Conservation (phyloP, 2,113 vertebrate genomes). For the Danionella cerebrum region DNA sequence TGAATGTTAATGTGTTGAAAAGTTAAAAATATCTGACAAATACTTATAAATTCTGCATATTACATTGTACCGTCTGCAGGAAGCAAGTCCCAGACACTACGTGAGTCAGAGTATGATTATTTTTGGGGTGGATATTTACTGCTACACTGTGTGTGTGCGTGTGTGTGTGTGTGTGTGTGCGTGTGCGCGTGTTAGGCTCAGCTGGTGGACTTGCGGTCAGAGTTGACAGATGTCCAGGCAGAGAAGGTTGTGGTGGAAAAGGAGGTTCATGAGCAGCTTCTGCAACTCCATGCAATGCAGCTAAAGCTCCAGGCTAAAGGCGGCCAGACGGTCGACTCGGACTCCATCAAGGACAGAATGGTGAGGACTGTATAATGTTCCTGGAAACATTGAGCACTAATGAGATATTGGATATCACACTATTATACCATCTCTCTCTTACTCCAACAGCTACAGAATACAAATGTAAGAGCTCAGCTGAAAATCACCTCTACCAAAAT, state of each 20-base stretch:
- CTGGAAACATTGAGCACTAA: neutral
- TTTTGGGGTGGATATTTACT: neutral
- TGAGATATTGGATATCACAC: neutral
- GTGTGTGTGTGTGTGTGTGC: neutral
- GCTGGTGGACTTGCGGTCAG: slow-evolving; percentile 88
- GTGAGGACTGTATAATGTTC: slow-evolving; percentile 60
- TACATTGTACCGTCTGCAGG: neutral
- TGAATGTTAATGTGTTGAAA: neutral
- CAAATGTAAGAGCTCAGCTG: no score
- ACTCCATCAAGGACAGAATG: slow-evolving; percentile 87
- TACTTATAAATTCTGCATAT: no score
- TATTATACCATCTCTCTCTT: no score
- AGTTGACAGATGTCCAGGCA: slow-evolving; percentile 85
- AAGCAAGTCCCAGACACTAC: neutral
- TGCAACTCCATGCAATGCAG: slow-evolving; percentile 84
- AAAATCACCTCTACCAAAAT: no score
- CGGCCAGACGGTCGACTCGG: slow-evolving; percentile 81
- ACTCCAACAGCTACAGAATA: no score
- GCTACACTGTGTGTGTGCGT: neutral
- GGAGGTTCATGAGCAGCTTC: slow-evolving; percentile 89
- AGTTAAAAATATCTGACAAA: no score
- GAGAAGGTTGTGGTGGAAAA: slow-evolving; percentile 81
- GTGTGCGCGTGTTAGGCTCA: slow-evolving; percentile 73
- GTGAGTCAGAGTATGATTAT: neutral
- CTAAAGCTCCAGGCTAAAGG: slow-evolving; percentile 89